Base-by-base conservation (phyloP, 1,140 invertebrate species). In the Danaus melanippus region DNA sequence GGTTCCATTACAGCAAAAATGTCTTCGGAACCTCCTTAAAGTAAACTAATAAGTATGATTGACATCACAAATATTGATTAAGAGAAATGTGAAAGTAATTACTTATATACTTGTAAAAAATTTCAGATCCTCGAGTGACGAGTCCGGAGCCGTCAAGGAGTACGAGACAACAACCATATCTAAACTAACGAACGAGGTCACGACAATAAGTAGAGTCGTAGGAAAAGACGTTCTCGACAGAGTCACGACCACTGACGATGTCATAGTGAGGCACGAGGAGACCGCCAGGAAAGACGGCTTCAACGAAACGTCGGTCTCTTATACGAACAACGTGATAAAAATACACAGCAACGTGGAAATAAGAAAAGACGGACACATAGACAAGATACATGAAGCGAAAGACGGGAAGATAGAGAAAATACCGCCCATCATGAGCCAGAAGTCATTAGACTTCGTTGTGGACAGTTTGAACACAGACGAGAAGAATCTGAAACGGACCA, bases 151-250 rank as follows among this genome's bases (percentile, higher is more conserved):
- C 0, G 69, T 84, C 0, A 86, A 83, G 61, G 83, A 81, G 58
- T 86, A 81, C 12, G 83, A 86, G 68, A 81, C 78, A 0, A 84
- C 79, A 44, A 84, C 79, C 10, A 84, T 86, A 62, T 83, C 83
- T 8, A 86, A 84, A 69, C 42, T 84, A 7, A 86, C 80, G 6
- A 84, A 86, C n/a, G 76, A 84, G 62, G 80, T 86, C 0, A 86
- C 79, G 5, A 83, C 77, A 0, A 84, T 82, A 4, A 84, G 80
- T 53, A 64, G 83, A 41, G 63, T 84, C 0, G 77, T 86, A 0
- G 69, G 73, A 0, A 84, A 81, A 58, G 79, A 82, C 21, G 62
- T 65, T 8, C 42, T 66, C 8, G 73, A 76, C 40, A 74, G 64
- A 67, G 70, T 69, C 0, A 71, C 58, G 12, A 78, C 62, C 12